Base-by-base conservation (phyloP, 2,113 vertebrate species). In the Cygnus buccinator region DNA sequence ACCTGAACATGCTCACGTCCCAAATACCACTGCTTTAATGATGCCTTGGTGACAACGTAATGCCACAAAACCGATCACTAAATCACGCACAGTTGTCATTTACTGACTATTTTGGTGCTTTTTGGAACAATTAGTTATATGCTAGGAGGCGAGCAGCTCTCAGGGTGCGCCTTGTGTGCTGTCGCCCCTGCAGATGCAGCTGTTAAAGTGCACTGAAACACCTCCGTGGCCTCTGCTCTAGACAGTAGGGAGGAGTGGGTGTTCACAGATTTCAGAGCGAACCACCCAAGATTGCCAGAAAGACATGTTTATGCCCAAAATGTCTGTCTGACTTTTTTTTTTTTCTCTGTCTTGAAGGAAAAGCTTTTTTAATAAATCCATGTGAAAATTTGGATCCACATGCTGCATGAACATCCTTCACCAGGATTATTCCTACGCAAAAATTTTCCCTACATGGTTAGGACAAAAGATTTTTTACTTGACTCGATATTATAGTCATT, bases 341-440 rank as follows among this genome's bases (percentile, higher is more conserved):
- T 39, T 65, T 44, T 28, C 52, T 22, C 71, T 78, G 66, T 68
- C 88, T 92, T 72, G 46, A 23, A 78, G 80, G 39, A 93, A 89
- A 95, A 87, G 57, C 93, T 84, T 17, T 84, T 35, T 78, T 89
- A 97, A 94, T 94, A 96, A 92, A 84, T 77, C 86, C 3, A 3
- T n/a, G 58, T 65, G 76, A 90, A 91, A 95, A 87, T 61, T 70
- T 89, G 89, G 57, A 92, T 89, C 68, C 0, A 0, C 18, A 9
- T 48, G 43, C 93, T 84, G 73, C 59, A 80, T 90, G 39, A 61
- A 81, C 72, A 75, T 39, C 33, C 46, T 63, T 89, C 84, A 78
- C n/a, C 70, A 63, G 55, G 57, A 84, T 93, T 84, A 89, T 57
- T 81, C 46, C 61, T 23, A 43, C 70, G 39, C 20, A 84, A 58